Conservation (phyloP, 64 coral and sea anemone genomes). For the Actinia equina region DNA sequence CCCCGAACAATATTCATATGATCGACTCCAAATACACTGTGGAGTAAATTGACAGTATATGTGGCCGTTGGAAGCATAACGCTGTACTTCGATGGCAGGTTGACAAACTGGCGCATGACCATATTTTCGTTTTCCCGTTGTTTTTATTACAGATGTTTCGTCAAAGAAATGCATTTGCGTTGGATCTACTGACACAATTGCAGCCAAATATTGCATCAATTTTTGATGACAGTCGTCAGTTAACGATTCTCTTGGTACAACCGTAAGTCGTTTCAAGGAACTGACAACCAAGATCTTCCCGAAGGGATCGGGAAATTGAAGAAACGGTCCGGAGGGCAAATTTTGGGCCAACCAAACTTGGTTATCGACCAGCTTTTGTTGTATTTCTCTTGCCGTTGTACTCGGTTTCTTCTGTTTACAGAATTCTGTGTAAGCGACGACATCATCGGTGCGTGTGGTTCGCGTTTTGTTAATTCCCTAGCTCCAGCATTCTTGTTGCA, state of each 20-base stretch:
- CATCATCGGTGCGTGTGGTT: constrained; percentile 25
- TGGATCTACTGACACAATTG: background rate
- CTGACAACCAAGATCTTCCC: constrained; percentile 45
- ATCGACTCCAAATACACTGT: constrained; percentile 23
- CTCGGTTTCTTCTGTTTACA: constrained; percentile 56
- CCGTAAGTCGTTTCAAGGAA: constrained; percentile 33
- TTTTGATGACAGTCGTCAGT: constrained; percentile 19
- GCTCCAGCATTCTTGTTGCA: background rate
- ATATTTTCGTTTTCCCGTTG: constrained; percentile 37
- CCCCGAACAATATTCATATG: constrained; percentile 12
- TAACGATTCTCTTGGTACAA: constrained; percentile 38
- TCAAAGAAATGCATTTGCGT: background rate
- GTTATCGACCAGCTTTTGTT: constrained; percentile 31
- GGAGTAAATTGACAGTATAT: constrained; percentile 23
- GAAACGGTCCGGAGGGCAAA: constrained; percentile 15
- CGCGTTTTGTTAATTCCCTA: constrained; percentile 6
- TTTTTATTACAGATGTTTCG: constrained; percentile 43
- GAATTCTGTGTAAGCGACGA: constrained; percentile 47
- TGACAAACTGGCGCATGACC: constrained; percentile 24
- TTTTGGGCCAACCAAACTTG: constrained; percentile 40
- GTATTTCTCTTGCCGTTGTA: constrained; percentile 44
- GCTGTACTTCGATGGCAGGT: constrained; percentile 47
- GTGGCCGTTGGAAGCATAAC: constrained; percentile 47
- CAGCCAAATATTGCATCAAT: constrained; percentile 48
- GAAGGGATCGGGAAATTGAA: constrained; percentile 23